Conservation (phyloP, 2,888 invertebrate genomes). For the Stomorhina lunata region DNA sequence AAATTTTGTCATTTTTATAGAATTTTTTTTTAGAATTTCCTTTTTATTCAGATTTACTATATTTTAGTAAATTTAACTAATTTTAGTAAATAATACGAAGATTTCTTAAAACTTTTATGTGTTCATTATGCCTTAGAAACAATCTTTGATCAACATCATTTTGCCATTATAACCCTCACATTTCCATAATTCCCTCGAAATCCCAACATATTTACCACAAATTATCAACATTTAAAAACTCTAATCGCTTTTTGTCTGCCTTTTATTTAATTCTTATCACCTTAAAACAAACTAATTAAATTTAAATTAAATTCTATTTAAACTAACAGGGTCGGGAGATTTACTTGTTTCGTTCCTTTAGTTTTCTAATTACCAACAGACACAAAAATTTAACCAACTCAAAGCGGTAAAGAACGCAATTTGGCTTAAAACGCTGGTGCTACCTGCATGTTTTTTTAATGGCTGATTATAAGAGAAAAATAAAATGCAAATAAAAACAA, state of each 20-base stretch:
- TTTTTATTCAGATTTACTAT: no score
- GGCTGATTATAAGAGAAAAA: constrained; percentile 21
- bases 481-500: constrained; percentile 15
- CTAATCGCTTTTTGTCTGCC: not conserved
- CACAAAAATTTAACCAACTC: not conserved
- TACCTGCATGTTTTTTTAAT: constrained; percentile 55
- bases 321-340: constrained; percentile 48
- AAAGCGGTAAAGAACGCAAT: constrained; percentile 23
- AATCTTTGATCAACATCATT: no score
- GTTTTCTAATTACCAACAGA: constrained; percentile 47
- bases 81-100: no score
- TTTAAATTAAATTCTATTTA: constrained; percentile 62
- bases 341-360: constrained; percentile 17
- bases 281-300: constrained; percentile 55
- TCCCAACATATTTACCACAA: not conserved
- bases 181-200: not conserved
- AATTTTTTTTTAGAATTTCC: no score
- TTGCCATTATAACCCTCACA: no score
- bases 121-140: no score
- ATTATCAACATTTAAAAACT: not conserved
- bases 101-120: no score
- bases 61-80: no score
- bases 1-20: no score
- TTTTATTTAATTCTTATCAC: not conserved
- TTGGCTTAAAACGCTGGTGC: constrained; percentile 11